Evolutionary conservation across 2,113 vertebrate species (phyloP), one percentile per base, ranked within the genome.

Genomic region (Mus pahari): DNA sequence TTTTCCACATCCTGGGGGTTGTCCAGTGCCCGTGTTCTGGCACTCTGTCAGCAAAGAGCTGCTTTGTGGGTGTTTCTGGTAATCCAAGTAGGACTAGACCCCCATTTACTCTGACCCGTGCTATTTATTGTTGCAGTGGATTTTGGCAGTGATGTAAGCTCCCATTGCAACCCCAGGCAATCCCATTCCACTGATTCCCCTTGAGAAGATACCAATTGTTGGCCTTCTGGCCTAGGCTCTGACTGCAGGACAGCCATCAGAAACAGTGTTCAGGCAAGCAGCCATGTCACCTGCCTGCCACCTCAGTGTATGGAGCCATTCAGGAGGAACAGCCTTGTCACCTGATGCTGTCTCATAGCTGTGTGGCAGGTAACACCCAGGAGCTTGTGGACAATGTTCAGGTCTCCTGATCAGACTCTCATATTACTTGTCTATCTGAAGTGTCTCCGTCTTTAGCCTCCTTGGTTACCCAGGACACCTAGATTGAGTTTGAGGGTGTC

Each of bases 201-300:
- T 11, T 45, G 16, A 64, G 84, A 70, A 31, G n/a, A 53, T 24
- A 31, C 14, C 14, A 5, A 0, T 1, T 7, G 33, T 45, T 74
- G 10, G 50, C 66, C 58, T 60, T n/a, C 42, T 22, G 7, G 14
- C 10, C 28, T 5, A 42, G 62, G 26, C n/a, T 36, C 22, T 77
- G 39, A n/a, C 7, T n/a, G 2, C 28, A 53, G 45, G 36, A 60
- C 39, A 39, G 28, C n/a, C 45, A 24, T 53, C 7, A 4, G 55
- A 86, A 74, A n/a, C 50, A 66, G 71, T 28, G 48, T 31, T 39
- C 36, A 62, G 81, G 28, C 55, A n/a, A 28, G 86, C 1, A 0
- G 22, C 17, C 24, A 7, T 1, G 0, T 60, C 19, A 8, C 14
- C 24, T 24, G 3, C 16, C 10, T 24, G 3, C 16, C 13, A 26